These are phyloP conservation scores for Sipha flava DNA, from an alignment of 1,140 invertebrate species.

Conservation along the genomic window DNA sequence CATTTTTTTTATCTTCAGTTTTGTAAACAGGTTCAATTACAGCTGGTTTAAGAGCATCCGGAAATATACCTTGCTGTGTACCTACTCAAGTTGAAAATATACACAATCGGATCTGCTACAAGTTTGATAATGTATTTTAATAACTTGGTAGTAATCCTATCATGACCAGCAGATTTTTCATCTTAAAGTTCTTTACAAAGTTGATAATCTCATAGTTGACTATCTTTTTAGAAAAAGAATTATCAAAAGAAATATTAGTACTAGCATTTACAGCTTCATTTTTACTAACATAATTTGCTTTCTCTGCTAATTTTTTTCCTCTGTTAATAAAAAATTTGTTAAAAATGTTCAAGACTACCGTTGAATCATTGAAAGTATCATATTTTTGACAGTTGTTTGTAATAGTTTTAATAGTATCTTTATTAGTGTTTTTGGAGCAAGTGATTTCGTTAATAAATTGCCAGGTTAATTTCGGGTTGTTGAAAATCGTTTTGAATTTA, in stretches of 20 bases:
- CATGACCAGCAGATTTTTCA: constrained; percentile 7
- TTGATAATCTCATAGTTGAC: not conserved
- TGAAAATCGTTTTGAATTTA: not conserved
- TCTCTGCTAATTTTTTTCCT: constrained; percentile 15
- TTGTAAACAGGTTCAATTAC: constrained; percentile 37
- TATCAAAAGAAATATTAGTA: not conserved
- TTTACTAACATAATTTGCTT: not conserved
- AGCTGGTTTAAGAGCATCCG: constrained; percentile 35
- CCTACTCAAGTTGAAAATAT: constrained; percentile 35
- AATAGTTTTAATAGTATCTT: not conserved
- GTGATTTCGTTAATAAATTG: not conserved
- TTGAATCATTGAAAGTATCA: not conserved
- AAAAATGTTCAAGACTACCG: not conserved
- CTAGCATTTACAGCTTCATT: not conserved
- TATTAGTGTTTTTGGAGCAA: not conserved
- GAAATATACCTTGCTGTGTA: constrained; percentile 32
- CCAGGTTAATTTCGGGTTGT: not conserved
- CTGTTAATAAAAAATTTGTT: not conserved
- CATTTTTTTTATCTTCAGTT: constrained; percentile 20
- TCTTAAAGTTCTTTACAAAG: constrained; percentile 6
- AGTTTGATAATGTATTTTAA: constrained; percentile 25
- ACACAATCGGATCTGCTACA: constrained; percentile 6
- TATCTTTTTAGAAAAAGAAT: not conserved
- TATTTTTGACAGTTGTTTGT: not conserved
- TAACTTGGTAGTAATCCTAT: constrained; percentile 18